Conservation (phyloP, 2,797 vertebrate genomes). For the Leptodactylus fallax region DNA sequence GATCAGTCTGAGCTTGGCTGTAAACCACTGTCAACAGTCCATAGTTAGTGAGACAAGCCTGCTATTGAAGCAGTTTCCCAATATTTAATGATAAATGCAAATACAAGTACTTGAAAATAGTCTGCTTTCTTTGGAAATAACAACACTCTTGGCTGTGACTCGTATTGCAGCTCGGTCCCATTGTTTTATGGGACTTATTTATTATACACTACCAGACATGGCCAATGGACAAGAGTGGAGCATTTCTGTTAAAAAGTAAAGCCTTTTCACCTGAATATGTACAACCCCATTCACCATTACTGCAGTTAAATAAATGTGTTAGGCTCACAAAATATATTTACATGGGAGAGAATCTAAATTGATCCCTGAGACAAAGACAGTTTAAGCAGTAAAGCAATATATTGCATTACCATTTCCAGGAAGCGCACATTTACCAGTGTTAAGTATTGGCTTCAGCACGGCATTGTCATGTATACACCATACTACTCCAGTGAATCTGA, state of each 20-base stretch:
- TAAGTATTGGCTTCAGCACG: conserved; percentile 8
- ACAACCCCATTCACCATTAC: neutral
- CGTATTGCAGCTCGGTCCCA: neutral
- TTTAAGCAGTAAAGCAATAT: conserved; percentile 14
- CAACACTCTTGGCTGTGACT: neutral
- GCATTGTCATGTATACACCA: neutral
- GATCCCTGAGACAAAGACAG: conserved; percentile 39
- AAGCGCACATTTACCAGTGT: neutral
- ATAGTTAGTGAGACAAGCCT: no score
- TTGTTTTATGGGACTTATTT: neutral
- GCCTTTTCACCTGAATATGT: neutral
- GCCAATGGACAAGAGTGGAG: neutral
- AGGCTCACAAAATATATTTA: neutral
- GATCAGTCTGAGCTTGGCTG: no score
- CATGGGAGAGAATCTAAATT: neutral
- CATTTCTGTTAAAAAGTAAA: neutral
- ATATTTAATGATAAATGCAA: no score
- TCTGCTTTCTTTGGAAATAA: neutral
- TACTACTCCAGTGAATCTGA: conserved; percentile 1
- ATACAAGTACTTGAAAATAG: neutral
- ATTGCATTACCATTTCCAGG: neutral
- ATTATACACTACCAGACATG: neutral
- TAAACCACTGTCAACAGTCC: no score
- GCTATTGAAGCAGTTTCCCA: no score
- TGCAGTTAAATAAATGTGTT: neutral